Percentiles rank a stretch among this genome's conserved stretches.
These are phyloP conservation scores for Cyrtorhinus lividipennis DNA, from an alignment of 1,140 invertebrate genomes.

Conservation along the genomic window DNA sequence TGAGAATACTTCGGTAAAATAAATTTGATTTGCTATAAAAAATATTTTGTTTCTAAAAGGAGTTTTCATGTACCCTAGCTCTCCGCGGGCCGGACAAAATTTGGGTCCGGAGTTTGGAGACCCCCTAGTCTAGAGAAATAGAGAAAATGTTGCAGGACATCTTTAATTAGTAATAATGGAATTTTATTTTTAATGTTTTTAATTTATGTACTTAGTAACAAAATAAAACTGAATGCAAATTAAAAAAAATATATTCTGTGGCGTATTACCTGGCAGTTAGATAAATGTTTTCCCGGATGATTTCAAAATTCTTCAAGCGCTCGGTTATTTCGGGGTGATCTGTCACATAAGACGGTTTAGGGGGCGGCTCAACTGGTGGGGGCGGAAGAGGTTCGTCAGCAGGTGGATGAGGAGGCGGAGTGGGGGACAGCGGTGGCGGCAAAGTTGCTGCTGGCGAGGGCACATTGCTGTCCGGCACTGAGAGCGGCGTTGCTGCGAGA, in stretches of 20 bases:
- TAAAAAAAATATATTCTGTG: constrained; percentile 25
- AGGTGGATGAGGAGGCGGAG: background rate
- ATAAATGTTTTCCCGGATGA: constrained; percentile 73
- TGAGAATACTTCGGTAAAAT: no score
- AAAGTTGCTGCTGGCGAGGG: background rate
- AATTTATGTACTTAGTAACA: no score
- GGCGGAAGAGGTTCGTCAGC: background rate
- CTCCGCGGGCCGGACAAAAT: no score
- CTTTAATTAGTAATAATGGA: no score
- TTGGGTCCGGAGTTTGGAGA: no score
- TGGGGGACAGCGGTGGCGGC: background rate
- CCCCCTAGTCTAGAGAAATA: no score
- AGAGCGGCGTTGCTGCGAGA: background rate
- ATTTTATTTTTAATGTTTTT: no score
- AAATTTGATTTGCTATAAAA: no score
- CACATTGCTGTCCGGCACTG: background rate
- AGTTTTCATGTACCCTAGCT: no score
- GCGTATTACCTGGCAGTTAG: constrained; percentile 46
- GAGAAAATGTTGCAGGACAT: no score
- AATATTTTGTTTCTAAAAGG: no score
- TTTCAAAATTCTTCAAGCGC: constrained; percentile 59
- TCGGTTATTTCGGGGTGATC: constrained; percentile 29
- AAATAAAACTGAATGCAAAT: no score
- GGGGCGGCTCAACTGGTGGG: background rate
- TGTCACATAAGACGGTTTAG: background rate